Evolutionary conservation across 1,140 invertebrate species (phyloP), one percentile per base, ranked within the genome.

Genomic region (Heliothis subflexa): DNA sequence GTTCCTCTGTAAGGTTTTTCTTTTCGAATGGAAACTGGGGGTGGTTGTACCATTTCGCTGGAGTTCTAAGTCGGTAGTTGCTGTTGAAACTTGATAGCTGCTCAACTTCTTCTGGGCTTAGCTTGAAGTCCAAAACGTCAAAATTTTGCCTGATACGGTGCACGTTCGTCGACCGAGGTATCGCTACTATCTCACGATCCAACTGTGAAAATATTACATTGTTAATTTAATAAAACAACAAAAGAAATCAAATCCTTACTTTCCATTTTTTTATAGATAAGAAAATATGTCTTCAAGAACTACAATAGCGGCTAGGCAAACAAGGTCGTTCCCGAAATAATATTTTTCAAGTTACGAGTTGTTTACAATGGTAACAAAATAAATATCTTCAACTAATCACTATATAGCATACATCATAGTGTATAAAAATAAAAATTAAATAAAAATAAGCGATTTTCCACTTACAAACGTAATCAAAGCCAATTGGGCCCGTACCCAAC

Each of bases 1-100:
- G 82, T 21, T 49, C 70, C 1, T 75, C 52, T 3, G 87, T 89
- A 62, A 92, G 80, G 62, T 91, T 90, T 71, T 92, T 90, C 78
- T 88, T 93, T 79, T 92, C 89, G 62, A 92, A 93, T 1, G 90
- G 92, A 71, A 92, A 93, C 64, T 91, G 73, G 16, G 91, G 89
- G 75, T 93, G 90, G 13, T 85, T 61, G 78, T 93, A 93, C 91
- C 91, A 93, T 78, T 93, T 92, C 18, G 78, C 90, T 49, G 86
- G 87, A 61, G 87, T 90, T 76, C 91, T 83, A 5, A 93, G 83
- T 64, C 90, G 87, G 68, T 92, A 93, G 85, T 94, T 91, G 33
- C 70, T 88, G 77, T 93, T 93, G 79, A 93, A 92, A 52, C 78
- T 80, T 33, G 88, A 91, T 70, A 93, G 77, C 61, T 87, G 80